Base-by-base conservation (phyloP, 92 coral and sea anemone species). In the Epizoanthus stellaris region DNA sequence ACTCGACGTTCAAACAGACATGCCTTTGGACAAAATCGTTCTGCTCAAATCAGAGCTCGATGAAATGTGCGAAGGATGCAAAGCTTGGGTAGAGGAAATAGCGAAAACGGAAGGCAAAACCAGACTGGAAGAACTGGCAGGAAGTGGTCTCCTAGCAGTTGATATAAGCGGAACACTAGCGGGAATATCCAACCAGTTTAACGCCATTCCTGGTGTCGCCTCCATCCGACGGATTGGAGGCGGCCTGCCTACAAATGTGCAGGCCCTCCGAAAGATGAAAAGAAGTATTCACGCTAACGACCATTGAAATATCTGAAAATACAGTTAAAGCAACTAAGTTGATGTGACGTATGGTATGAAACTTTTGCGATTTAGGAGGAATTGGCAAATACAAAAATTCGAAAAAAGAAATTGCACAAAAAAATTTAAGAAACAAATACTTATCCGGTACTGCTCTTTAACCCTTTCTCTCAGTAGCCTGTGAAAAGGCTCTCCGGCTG, bases 131-230 rank as follows among this genome's bases (percentile, higher is more conserved):
- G 82, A 85, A 38, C 13, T 90, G 25, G 65, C 80, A 63, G 60
- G 77, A 30, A 59, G 80, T 36, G 90, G 90, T n/a, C 87, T 90
- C 40, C 15, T n/a, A 30, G 17, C 67, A 7, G n/a, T 30, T 12
- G 47, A 57, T 12, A 5, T 75, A 25, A 17, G 81, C 2, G 58
- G 38, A 6, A 77, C 82, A 16, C 65, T 77, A 69, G 67, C 92
- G 39, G 89, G 90, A 0, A 88, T 91, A 42, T 91, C 92, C 2
- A 85, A 42, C 79, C 94, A 91, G 88, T 59, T 91, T 2, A 89
- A 87, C 68, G 71, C 94, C 43, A 91, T 91, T 77, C 94, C 94
- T 3, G 94, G 92, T 21, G 86, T 91, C 25, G 76, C 94, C 4
- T 86, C 89, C 6, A 90, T 91, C 21, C 85, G 65, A 40, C 67